Conservation (phyloP, 2,888 invertebrate genomes). For the Xestobium rufovillosum region DNA sequence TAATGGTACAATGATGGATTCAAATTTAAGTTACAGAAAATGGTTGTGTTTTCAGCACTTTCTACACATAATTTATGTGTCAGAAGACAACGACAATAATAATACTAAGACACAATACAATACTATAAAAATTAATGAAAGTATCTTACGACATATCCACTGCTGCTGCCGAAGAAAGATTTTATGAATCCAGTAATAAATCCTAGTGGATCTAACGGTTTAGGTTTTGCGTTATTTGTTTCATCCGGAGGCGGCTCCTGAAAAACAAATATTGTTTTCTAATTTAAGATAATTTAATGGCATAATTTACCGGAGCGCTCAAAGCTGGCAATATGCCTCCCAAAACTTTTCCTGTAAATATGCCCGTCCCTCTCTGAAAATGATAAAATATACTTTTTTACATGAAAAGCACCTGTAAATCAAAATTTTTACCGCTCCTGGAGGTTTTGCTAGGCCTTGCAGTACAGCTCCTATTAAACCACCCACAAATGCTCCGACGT, state of each 20-base stretch:
- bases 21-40: too few species aligned
- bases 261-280: slow-evolving; percentile 9
- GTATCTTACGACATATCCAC: slow-evolving; percentile 2
- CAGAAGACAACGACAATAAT: too few species aligned
- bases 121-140: slow-evolving; percentile 3
- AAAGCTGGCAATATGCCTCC: slow-evolving; percentile 39
- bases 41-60: too few species aligned
- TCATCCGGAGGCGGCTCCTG: slow-evolving; percentile 14
- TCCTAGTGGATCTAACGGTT: slow-evolving; percentile 15
- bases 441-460: slow-evolving; percentile 39
- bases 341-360: slow-evolving; percentile 37
- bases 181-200: slow-evolving; percentile 13
- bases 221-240: slow-evolving; percentile 9
- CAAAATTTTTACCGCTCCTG: slow-evolving; percentile 36
- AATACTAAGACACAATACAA: too few species aligned
- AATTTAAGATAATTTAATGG: too few species aligned
- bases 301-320: slow-evolving; percentile 42
- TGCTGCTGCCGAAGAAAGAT: slow-evolving; percentile 12
- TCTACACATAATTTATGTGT: too few species aligned
- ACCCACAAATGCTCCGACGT: slow-evolving; percentile 41
- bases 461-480: slow-evolving; percentile 40
- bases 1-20: too few species aligned
- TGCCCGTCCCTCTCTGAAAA: slow-evolving; percentile 42
- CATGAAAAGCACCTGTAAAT: slow-evolving; percentile 6
- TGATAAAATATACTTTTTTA: slow-evolving; percentile 11